Evolutionary conservation across 2,113 vertebrate species (phyloP), one percentile per base, ranked within the genome.

Genomic region (Argyrosomus japonicus): DNA sequence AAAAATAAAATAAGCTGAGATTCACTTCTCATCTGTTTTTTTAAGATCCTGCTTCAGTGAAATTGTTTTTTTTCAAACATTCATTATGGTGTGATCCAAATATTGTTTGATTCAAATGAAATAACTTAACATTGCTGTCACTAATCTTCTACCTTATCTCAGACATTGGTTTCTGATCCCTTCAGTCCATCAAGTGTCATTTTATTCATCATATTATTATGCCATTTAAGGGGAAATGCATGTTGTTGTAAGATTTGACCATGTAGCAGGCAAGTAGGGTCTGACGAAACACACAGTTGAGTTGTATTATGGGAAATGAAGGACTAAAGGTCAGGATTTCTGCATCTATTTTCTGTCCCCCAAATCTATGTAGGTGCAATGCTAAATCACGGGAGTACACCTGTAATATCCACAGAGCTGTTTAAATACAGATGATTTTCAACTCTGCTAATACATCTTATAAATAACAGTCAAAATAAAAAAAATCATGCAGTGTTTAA

Each of bases 21-120:
- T 61, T 81, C 40, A 21, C 5, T 54, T 15, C 12, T 62, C 23
- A 45, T 75, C 76, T 57, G 57, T 40, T 76, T 40, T 40, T 56
- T 68, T 19, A 45, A 21, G 25, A 25, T 47, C 17, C 15, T 17
- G 27, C 53, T 58, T 32, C 7, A 47, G 12, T 40, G 12, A 77
- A 58, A 43, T 23, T 4, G 12, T 43, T 29, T 62, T 54, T 8
- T 61, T 1, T 13, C 6, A 1, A 36, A 36, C 40, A 2, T 45
- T 36, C 11, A 8, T 51, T 40, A 32, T 62, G 5, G 27, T 29
- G 54, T n/a, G 10, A 73, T 25, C 17, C 50, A n/a, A 51, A 51
- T n/a, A 54, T n/a, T n/a, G 6, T 54, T 19, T 18, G 29, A 45
- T 45, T 72, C 36, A 25, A 11, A 71, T 57, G 0, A 51, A 29